Evolutionary conservation across 1,140 invertebrate species (phyloP).

Genomic region (Meloidogyne floridensis): DNA sequence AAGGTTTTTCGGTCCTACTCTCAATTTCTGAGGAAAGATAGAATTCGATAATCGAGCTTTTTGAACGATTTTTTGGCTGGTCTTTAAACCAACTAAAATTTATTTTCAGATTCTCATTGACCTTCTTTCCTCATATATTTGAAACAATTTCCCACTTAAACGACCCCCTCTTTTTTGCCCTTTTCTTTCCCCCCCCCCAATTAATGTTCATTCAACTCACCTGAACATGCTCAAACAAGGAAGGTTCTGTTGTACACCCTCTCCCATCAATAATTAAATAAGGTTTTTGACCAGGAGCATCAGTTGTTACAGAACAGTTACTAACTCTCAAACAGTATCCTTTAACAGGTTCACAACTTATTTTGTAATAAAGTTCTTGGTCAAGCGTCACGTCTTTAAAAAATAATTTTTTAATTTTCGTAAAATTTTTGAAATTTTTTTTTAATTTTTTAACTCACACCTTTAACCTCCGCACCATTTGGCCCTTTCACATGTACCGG

Average conservation of each 20-base stretch:
- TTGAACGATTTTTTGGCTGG: no score
- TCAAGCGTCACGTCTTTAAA: conserved; percentile 40
- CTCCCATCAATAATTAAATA: conserved; percentile 49
- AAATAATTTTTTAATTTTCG: not conserved
- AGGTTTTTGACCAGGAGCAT: conserved; percentile 34
- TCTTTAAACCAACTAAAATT: no score
- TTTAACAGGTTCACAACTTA: conserved; percentile 39
- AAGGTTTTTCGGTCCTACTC: no score
- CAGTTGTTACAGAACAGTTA: conserved; percentile 52
- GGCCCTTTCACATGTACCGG: conserved; percentile 49
- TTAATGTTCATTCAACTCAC: conserved; percentile 12
- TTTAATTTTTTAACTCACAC: conserved; percentile 30
- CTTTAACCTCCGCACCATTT: conserved; percentile 40
- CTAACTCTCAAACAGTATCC: conserved; percentile 50
- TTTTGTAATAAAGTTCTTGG: conserved; percentile 57
- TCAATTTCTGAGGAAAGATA: no score
- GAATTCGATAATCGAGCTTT: no score
- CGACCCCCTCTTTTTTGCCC: no score
- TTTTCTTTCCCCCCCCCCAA: no score
- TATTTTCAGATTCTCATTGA: no score
- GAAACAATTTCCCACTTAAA: no score
- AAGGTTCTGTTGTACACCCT: conserved; percentile 53
- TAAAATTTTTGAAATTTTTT: conserved; percentile 19
- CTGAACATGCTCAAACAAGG: conserved; percentile 53
- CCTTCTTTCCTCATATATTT: no score